Evolutionary conservation across 2,113 vertebrate species (phyloP).

Genomic region (Mirza zaza): DNA sequence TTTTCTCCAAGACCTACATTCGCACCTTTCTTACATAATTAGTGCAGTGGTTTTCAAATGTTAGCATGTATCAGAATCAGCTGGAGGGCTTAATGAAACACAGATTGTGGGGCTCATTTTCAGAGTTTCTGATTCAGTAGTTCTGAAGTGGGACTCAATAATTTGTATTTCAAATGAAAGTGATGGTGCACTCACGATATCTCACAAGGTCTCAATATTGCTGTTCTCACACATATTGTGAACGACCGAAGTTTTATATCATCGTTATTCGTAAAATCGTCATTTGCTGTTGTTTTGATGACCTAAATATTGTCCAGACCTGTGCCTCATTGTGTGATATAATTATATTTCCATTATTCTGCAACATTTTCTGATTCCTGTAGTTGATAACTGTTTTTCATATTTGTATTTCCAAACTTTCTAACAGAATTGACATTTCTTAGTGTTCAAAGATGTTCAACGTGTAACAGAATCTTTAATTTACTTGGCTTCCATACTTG

Average conservation of each 20-base stretch:
- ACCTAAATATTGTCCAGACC: background rate
- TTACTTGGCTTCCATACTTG: no score
- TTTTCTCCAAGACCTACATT: background rate
- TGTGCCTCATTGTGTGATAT: background rate
- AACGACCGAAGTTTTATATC: background rate
- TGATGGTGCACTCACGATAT: background rate
- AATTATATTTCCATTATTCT: background rate
- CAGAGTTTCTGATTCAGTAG: background rate
- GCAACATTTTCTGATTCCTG: background rate
- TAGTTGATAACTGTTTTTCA: background rate
- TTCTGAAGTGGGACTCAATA: background rate
- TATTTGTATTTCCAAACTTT: background rate
- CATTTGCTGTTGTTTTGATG: background rate
- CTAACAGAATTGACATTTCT: background rate
- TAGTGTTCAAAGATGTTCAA: background rate
- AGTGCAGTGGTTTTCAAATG: background rate
- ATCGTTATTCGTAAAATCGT: constrained; percentile 9
- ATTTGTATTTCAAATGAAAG: background rate
- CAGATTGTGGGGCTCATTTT: background rate
- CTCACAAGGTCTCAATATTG: background rate
- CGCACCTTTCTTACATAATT: background rate
- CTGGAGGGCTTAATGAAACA: background rate
- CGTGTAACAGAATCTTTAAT: background rate
- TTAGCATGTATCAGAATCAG: background rate
- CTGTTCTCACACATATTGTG: background rate